A percentile compares a stretch with the other conserved stretches of the same genome.
phyloP scores from a whole-genome alignment of 37 sponge, comb jelly and placozoan species.

The Cliona cf. orientalis region DNA sequence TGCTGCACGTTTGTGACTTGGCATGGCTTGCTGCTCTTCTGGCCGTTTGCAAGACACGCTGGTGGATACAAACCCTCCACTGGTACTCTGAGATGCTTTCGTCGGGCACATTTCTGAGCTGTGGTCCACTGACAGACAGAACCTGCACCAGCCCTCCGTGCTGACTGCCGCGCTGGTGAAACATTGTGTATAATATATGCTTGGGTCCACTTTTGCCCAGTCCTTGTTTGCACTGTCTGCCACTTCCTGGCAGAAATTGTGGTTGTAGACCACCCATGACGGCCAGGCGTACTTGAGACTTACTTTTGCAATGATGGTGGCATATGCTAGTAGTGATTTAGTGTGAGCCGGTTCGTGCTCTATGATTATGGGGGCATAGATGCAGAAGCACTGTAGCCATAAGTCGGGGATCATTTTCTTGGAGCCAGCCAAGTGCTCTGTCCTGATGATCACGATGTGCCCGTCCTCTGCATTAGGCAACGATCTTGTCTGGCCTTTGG shows the following conservation, averaged over 20 bases:
- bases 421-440: not conserved
- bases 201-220: conserved; percentile 16
- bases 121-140: not conserved
- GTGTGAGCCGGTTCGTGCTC: not conserved
- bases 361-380: not conserved
- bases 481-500: not conserved
- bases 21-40: no score
- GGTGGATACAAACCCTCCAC: no score
- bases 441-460: not conserved
- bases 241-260: conserved; percentile 16
- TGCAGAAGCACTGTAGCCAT: conserved; percentile 23
- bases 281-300: conserved; percentile 4
- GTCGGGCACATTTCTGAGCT: not conserved
- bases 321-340: conserved; percentile 15
- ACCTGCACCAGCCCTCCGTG: not conserved
- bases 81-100: no score
- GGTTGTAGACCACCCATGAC: conserved; percentile 26
- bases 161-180: not conserved
- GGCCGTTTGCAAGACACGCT: no score
- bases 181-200: not conserved
- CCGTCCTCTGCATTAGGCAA: not conserved
- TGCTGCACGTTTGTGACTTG: no score
- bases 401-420: conserved; percentile 22
- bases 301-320: not conserved
- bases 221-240: not conserved